phyloP scores from a whole-genome alignment of 1,140 invertebrate genomes.

The Diorhabda carinulata region DNA sequence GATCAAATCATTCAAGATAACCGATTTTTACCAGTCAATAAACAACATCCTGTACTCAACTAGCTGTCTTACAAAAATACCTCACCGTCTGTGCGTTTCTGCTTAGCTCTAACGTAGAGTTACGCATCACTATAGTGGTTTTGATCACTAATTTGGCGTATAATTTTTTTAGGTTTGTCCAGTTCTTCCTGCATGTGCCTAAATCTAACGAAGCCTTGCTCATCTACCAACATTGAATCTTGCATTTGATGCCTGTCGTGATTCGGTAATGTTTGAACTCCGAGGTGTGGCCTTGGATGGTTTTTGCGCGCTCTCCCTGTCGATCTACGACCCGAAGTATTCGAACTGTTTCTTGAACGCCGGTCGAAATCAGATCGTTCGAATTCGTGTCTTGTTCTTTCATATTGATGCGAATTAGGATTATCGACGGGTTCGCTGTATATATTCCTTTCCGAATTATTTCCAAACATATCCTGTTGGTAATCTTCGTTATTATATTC shows the following conservation, averaged over 20 bases:
- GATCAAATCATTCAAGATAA: conserved; percentile 10
- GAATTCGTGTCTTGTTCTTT: conserved; percentile 51
- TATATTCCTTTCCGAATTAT: conserved; percentile 36
- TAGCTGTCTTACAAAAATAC: conserved; percentile 28
- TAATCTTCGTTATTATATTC: conserved; percentile 42
- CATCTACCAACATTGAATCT: conserved; percentile 70
- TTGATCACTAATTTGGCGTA: conserved; percentile 35
- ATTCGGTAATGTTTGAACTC: conserved; percentile 45
- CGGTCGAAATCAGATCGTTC: conserved; percentile 51
- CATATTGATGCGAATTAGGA: conserved; percentile 35
- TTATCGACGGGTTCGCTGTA: conserved; percentile 45
- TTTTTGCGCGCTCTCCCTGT: conserved; percentile 39
- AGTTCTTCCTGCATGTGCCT: conserved; percentile 48
- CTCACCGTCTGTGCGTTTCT: conserved; percentile 31
- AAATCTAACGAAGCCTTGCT: conserved; percentile 80
- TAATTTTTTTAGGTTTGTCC: conserved; percentile 34
- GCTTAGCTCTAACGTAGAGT: conserved; percentile 33
- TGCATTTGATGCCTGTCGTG: conserved; percentile 41
- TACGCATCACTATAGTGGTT: conserved; percentile 45
- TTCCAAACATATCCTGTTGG: conserved; percentile 48
- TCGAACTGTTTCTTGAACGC: conserved; percentile 43
- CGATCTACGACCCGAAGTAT: conserved; percentile 43
- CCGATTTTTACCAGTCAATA: conserved; percentile 7
- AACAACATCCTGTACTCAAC: conserved; percentile 16
- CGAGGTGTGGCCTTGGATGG: conserved; percentile 38